Conservation (phyloP, 2,888 invertebrate genomes). For the Rhagonycha lutea region DNA sequence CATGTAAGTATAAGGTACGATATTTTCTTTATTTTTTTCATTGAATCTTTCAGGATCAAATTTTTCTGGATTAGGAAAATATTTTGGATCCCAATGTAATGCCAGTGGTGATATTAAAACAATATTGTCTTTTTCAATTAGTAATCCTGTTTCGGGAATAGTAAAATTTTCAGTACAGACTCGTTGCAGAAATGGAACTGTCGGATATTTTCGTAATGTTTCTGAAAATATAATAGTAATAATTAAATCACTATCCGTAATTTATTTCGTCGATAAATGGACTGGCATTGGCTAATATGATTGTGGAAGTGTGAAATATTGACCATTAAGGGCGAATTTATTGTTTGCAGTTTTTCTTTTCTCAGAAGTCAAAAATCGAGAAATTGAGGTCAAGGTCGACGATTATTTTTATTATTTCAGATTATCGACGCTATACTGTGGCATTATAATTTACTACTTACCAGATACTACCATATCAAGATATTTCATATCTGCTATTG, state of each 20-base stretch:
- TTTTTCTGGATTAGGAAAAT: background rate
- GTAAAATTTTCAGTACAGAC: background rate
- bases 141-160: background rate
- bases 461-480: conserved; percentile 58
- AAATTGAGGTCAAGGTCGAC: too few relatives aligned
- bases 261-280: too few relatives aligned
- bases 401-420: too few relatives aligned
- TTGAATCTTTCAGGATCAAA: background rate
- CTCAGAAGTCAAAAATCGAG: too few relatives aligned
- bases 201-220: background rate
- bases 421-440: too few relatives aligned
- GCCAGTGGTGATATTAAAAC: background rate
- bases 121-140: background rate
- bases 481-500: conserved; percentile 57
- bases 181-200: background rate
- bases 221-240: background rate
- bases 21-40: background rate
- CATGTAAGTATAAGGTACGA: background rate
- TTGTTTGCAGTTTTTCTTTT: too few relatives aligned
- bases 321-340: too few relatives aligned
- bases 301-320: too few relatives aligned
- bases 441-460: conserved; percentile 30
- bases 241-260: background rate
- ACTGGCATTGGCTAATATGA: too few relatives aligned
- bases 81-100: background rate